phyloP scores from a whole-genome alignment of 1,140 invertebrate species.

The Heliconius hewitsoni region DNA sequence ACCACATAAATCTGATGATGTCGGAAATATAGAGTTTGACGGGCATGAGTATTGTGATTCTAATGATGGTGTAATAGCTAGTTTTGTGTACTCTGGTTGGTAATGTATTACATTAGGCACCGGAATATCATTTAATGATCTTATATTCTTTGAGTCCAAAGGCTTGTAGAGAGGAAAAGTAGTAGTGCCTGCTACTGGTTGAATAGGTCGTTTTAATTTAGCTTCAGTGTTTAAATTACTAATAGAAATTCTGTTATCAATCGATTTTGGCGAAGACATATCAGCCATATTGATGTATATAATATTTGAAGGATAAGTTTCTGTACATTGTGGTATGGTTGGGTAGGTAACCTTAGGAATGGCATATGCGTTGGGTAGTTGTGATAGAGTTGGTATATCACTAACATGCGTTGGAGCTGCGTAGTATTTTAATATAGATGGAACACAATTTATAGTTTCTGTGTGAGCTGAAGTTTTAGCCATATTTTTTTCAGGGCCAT shows the following conservation, averaged over 20 bases:
- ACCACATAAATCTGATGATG: conserved; percentile 2
- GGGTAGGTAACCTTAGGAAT: not conserved
- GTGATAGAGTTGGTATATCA: not conserved
- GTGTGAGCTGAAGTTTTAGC: not conserved
- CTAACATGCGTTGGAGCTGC: not conserved
- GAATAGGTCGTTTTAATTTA: not conserved
- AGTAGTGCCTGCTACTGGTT: not conserved
- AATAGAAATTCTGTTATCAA: not conserved
- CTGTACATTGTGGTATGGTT: not conserved
- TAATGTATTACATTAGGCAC: not conserved
- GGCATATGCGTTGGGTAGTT: not conserved
- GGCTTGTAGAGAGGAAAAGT: not conserved
- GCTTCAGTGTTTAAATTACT: not conserved
- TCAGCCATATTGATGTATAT: conserved; percentile 10
- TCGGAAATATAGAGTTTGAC: not conserved
- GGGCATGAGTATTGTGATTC: not conserved
- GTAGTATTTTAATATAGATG: not conserved
- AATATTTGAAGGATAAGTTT: not conserved
- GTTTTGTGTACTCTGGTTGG: not conserved
- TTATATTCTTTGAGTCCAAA: not conserved
- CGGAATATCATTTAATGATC: not conserved
- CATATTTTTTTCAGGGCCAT: not conserved
- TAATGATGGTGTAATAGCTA: not conserved
- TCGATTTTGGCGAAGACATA: not conserved
- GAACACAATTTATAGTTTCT: not conserved